Evolutionary conservation across 2,888 invertebrate species (phyloP).

Genomic region (Teinopalpus imperialis): DNA sequence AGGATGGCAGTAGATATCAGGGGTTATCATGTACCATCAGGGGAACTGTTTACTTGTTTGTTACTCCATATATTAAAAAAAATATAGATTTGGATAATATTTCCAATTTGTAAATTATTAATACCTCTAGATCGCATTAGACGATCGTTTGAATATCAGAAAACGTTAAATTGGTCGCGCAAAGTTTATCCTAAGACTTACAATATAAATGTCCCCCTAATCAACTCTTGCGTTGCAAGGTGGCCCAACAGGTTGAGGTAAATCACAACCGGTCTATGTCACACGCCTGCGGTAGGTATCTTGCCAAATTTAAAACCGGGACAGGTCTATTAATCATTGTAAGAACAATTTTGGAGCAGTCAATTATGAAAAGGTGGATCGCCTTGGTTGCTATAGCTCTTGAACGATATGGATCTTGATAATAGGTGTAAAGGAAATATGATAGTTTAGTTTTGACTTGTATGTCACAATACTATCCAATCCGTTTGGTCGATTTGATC

Average conservation of each 20-base stretch:
- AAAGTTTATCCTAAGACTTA: slow-evolving; percentile 21
- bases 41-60: too few relatives aligned
- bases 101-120: too few relatives aligned
- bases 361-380: slow-evolving; percentile 9
- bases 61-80: too few relatives aligned
- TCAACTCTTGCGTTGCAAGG: slow-evolving; percentile 29
- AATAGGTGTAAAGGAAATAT: background rate
- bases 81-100: too few relatives aligned
- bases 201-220: slow-evolving; percentile 28
- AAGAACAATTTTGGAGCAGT: slow-evolving; percentile 8
- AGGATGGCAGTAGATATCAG: too few relatives aligned
- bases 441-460: too few relatives aligned
- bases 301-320: slow-evolving; percentile 21
- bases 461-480: too few relatives aligned
- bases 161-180: slow-evolving; percentile 4
- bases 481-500: too few relatives aligned
- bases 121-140: too few relatives aligned
- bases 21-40: too few relatives aligned
- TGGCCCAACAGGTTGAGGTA: slow-evolving; percentile 34
- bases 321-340: slow-evolving; percentile 22
- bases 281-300: slow-evolving; percentile 20
- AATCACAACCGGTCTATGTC: slow-evolving; percentile 39
- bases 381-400: slow-evolving; percentile 10
- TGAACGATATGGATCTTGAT: background rate
- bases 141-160: slow-evolving; percentile 9